phyloP scores from a whole-genome alignment of 2,888 invertebrate genomes.

The Aphodius granarius region DNA sequence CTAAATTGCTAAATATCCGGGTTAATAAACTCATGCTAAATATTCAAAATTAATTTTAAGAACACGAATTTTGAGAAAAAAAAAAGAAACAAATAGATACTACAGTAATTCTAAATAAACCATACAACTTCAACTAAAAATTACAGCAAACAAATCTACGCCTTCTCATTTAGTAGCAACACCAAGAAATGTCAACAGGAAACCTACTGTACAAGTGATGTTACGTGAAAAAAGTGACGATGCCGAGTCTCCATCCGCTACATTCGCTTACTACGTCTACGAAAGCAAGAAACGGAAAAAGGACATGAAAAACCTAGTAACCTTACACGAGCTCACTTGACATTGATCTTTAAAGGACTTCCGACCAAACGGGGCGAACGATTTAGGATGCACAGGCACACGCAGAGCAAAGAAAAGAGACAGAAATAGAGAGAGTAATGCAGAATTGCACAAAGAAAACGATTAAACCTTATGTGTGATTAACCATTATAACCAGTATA shows the following conservation, averaged over 20 bases:
- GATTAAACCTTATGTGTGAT: no score
- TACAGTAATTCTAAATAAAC: no score
- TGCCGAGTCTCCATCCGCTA: background rate
- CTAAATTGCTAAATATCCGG: no score
- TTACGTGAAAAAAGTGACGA: background rate
- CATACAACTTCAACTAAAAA: background rate
- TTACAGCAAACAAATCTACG: background rate
- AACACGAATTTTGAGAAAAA: no score
- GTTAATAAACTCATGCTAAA: no score
- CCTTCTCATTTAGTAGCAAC: background rate
- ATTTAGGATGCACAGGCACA: background rate
- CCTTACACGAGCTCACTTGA: background rate
- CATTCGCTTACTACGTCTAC: background rate
- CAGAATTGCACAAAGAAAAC: background rate
- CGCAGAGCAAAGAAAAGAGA: background rate
- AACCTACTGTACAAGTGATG: background rate
- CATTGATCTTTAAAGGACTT: background rate
- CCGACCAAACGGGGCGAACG: background rate
- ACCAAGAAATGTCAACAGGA: background rate
- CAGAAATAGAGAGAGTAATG: background rate
- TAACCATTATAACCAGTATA: no score
- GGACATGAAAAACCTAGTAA: background rate
- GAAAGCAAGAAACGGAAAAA: background rate
- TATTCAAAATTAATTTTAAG: no score
- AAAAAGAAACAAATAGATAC: no score